Conservation (phyloP, 2,888 invertebrate species). For the Nineta flava region DNA sequence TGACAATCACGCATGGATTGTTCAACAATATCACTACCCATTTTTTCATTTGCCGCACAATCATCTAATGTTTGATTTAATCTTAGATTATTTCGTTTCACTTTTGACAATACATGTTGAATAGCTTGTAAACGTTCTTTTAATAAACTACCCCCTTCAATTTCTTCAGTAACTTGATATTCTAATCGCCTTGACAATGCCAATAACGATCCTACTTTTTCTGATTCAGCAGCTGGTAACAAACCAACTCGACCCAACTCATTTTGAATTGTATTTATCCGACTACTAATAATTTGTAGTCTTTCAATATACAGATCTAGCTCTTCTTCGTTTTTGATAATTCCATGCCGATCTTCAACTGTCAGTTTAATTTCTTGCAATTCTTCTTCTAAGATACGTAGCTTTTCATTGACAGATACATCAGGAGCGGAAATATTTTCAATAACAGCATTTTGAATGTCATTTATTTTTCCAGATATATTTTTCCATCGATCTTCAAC, state of each 20-base stretch:
- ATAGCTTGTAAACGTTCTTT: slow-evolving; percentile 59
- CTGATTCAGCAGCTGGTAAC: slow-evolving; percentile 56
- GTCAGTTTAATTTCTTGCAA: slow-evolving; percentile 53
- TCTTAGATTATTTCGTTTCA: slow-evolving; percentile 50
- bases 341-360: slow-evolving; percentile 55
- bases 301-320: slow-evolving; percentile 66
- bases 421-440: slow-evolving; percentile 57
- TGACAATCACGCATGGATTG: slow-evolving; percentile 60
- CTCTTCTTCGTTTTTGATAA: slow-evolving; percentile 71
- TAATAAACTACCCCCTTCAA: slow-evolving; percentile 57
- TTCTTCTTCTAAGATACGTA: slow-evolving; percentile 59
- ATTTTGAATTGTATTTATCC: slow-evolving; percentile 64
- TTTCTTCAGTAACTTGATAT: slow-evolving; percentile 56
- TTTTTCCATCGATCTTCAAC: slow-evolving; percentile 61
- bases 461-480: slow-evolving; percentile 44
- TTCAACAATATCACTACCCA: slow-evolving; percentile 62
- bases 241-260: slow-evolving; percentile 62
- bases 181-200: slow-evolving; percentile 55
- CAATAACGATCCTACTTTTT: slow-evolving; percentile 55
- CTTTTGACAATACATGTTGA: slow-evolving; percentile 50
- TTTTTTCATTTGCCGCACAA: slow-evolving; percentile 54
- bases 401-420: slow-evolving; percentile 56
- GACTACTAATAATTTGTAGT: slow-evolving; percentile 56
- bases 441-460: slow-evolving; percentile 49
- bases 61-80: slow-evolving; percentile 42